These are phyloP conservation scores for Caenorhabditis tropicalis DNA, from an alignment of 1,140 invertebrate species.

Conservation along the genomic window DNA sequence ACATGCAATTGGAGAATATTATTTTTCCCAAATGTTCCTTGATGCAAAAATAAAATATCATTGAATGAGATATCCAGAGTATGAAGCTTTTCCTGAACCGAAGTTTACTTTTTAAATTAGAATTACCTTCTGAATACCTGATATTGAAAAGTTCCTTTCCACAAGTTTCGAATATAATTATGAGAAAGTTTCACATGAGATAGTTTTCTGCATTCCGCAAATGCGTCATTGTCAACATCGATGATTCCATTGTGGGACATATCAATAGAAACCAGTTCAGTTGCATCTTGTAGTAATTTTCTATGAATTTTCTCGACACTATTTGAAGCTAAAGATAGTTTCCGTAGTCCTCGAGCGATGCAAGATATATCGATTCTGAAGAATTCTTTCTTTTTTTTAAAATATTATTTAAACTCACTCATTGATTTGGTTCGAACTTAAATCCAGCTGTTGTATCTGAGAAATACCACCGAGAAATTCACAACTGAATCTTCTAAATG, in stretches of 20 bases:
- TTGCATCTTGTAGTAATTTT: constrained; percentile 34
- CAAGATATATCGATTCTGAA: constrained; percentile 51
- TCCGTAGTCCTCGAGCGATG: constrained; percentile 7
- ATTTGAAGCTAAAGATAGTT: constrained; percentile 44
- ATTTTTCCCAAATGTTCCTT: constrained; percentile 48
- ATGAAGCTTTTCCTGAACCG: constrained; percentile 38
- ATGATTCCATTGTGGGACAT: constrained; percentile 48
- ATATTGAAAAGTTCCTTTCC: constrained; percentile 49
- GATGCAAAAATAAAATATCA: constrained; percentile 6
- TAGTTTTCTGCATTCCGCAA: constrained; percentile 5
- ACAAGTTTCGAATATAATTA: constrained; percentile 42
- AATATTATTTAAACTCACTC: background rate
- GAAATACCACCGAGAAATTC: constrained; percentile 1
- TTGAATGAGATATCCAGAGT: constrained; percentile 47
- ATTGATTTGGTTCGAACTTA: background rate
- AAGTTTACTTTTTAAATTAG: background rate
- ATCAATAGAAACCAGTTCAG: constrained; percentile 43
- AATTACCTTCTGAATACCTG: constrained; percentile 20
- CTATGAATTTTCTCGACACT: constrained; percentile 42
- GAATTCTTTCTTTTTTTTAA: background rate
- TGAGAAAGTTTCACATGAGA: constrained; percentile 46
- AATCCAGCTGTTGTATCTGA: constrained; percentile 1
- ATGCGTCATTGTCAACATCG: constrained; percentile 42
- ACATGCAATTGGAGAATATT: constrained; percentile 44
- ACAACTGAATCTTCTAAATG: constrained; percentile 11